Evolutionary conservation across 2,797 vertebrate species (phyloP), one percentile per base, ranked within the genome.

Genomic region (Uromys caudimaculatus): DNA sequence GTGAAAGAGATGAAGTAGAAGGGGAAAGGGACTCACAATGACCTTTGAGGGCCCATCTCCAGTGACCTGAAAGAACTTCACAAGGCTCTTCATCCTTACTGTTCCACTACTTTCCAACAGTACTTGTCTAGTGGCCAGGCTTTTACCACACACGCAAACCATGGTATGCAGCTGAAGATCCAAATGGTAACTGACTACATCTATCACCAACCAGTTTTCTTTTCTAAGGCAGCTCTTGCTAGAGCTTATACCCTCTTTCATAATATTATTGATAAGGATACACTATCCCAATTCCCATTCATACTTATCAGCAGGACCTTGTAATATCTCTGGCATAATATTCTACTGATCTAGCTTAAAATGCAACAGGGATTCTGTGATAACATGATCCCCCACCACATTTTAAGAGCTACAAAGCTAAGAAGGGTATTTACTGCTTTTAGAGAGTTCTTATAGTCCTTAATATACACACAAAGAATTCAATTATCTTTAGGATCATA

Each of bases 401-500:
- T 78, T 83, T 94, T 54, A 96, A 86, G 78, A 89, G 60, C 35
- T 47, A 13, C 6, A 52, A 92, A 92, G 17, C 84, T 16, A 67
- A 1, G 10, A 87, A 54, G 8, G 2, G 0, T 85, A 76, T 67
- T 38, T 90, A 47, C 11, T 86, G 6, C 2, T 84, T 90, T 78
- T 77, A 58, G 3, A 38, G 13, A 38, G 79, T 84, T 2, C 1
- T 1, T 6, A 35, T 24, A 73, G 29, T 38, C 14, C 24, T 94
- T 90, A 50, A 93, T 8, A 93, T 8, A 58, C 14, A 78, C 14
- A 64, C 23, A 52, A 62, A 4, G 10, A 91, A 19, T 82, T 90
- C 21, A 85, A 60, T 71, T 38, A 79, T 91, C 62, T 94, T 91
- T 3, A 56, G 47, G 17, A 90, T 64, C 58, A 73, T 88, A 81